phyloP scores from a whole-genome alignment of 2,888 invertebrate species.

The Agapetus fuscipes region DNA sequence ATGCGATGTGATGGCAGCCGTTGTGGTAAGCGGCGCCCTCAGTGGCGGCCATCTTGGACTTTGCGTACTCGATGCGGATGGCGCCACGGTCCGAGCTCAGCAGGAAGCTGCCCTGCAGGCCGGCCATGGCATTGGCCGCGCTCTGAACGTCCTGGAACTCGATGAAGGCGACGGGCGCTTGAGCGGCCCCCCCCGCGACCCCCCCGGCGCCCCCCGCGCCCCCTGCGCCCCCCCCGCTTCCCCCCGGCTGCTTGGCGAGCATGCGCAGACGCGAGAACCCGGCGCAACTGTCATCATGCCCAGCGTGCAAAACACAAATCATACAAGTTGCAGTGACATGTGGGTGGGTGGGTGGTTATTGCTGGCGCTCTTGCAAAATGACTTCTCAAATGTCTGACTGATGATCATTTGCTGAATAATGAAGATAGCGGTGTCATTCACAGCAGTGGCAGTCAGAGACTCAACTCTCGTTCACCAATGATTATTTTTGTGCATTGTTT shows the following conservation, averaged over 20 bases:
- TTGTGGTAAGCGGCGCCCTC: conserved; percentile 44
- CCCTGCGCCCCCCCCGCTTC: too few relatives aligned
- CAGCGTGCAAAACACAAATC: conserved; percentile 24
- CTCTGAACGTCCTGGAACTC: conserved; percentile 90
- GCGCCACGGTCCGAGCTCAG: conserved; percentile 94
- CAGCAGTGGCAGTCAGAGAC: too few relatives aligned
- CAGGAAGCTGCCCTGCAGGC: conserved; percentile 92
- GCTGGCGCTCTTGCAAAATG: too few relatives aligned
- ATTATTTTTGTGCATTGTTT: too few relatives aligned
- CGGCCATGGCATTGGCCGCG: conserved; percentile 86
- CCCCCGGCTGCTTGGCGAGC: conserved; percentile 64
- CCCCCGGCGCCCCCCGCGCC: conserved; percentile 22
- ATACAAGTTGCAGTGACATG: conserved; percentile 6
- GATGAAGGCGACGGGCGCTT: conserved; percentile 90
- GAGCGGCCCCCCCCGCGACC: too few relatives aligned
- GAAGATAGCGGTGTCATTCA: too few relatives aligned
- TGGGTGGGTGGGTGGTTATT: background rate
- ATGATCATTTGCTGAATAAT: too few relatives aligned
- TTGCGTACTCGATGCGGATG: conserved; percentile 97
- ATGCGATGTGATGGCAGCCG: conserved; percentile 35
- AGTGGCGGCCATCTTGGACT: conserved; percentile 94
- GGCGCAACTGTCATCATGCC: conserved; percentile 79
- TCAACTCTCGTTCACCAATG: too few relatives aligned
- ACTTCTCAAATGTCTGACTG: too few relatives aligned
- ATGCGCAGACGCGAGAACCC: conserved; percentile 98